Percentiles rank a stretch among this genome's conserved stretches.
These are phyloP conservation scores for Vimba vimba DNA, from an alignment of 2,113 vertebrate species.

Conservation along the genomic window DNA sequence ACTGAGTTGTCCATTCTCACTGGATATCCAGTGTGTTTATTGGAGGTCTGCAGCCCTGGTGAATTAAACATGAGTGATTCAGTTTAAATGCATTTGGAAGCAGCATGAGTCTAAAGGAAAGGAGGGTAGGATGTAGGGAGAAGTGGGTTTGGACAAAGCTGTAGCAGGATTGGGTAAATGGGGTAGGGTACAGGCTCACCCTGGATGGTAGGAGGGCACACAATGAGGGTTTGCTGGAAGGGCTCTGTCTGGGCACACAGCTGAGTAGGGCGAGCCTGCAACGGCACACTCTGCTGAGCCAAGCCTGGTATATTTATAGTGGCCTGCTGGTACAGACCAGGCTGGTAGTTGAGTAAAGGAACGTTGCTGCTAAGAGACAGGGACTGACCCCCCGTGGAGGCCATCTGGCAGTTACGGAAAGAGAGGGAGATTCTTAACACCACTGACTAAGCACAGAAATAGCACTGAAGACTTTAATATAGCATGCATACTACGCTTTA, in stretches of 20 bases:
- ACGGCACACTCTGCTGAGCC: slow-evolving; percentile 88
- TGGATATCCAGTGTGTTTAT: slow-evolving; percentile 91
- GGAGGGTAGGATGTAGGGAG: neutral
- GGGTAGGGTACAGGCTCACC: slow-evolving; percentile 74
- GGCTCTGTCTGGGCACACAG: slow-evolving; percentile 93
- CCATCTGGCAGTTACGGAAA: slow-evolving; percentile 68
- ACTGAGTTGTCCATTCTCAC: slow-evolving; percentile 96
- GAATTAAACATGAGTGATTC: neutral
- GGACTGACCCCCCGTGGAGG: slow-evolving; percentile 88
- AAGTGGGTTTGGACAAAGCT: neutral
- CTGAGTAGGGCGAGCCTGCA: slow-evolving; percentile 91
- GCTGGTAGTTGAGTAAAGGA: slow-evolving; percentile 92
- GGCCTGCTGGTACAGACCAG: slow-evolving; percentile 92
- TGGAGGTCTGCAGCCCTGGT: slow-evolving; percentile 88
- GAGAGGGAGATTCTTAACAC: neutral
- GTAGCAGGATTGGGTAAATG: neutral
- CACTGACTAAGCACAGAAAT: slow-evolving; percentile 9
- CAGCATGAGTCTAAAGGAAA: neutral
- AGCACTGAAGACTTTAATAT: neutral
- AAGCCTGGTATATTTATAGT: slow-evolving; percentile 93
- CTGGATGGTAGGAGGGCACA: slow-evolving; percentile 95
- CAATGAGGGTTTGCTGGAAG: slow-evolving; percentile 97
- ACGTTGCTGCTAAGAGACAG: slow-evolving; percentile 93
- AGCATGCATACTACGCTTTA: slow-evolving; percentile 2
- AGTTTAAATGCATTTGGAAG: neutral